Evolutionary conservation across 2,797 vertebrate genomes (phyloP).

Genomic region (Lepidocolaptes lacrymiger): DNA sequence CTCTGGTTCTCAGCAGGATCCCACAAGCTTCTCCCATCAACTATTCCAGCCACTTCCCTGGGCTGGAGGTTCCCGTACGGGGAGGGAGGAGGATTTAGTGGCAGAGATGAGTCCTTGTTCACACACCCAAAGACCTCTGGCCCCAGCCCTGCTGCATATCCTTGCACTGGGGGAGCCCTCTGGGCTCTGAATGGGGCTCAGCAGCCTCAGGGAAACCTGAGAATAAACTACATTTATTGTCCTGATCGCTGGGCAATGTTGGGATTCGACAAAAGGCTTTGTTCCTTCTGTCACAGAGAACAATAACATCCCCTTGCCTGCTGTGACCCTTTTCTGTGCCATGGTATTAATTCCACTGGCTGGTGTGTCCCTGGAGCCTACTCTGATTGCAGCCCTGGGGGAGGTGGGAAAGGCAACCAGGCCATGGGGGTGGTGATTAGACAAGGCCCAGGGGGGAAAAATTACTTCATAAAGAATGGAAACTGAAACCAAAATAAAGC

Average conservation of each 20-base stretch:
- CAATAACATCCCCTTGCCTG: neutral
- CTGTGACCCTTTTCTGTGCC: constrained; percentile 7
- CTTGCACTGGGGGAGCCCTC: neutral
- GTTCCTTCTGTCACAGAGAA: neutral
- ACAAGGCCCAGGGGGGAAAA: neutral
- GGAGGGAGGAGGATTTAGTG: neutral
- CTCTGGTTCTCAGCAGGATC: neutral
- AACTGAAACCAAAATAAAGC: neutral
- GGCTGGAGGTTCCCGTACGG: neutral
- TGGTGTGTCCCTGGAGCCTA: neutral
- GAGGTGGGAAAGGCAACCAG: neutral
- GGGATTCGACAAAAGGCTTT: neutral
- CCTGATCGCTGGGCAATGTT: neutral
- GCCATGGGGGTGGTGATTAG: neutral
- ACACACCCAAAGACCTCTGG: neutral
- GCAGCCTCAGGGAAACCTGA: neutral
- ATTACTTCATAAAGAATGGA: neutral
- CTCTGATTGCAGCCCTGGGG: neutral
- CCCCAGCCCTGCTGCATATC: neutral
- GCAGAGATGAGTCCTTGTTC: neutral
- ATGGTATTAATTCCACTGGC: neutral
- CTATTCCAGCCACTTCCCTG: neutral
- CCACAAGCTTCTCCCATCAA: neutral
- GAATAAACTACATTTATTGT: neutral
- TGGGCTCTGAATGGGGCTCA: neutral